Evolutionary conservation across 2,888 invertebrate species (phyloP).

Genomic region (Lasioglossum oenotherae): DNA sequence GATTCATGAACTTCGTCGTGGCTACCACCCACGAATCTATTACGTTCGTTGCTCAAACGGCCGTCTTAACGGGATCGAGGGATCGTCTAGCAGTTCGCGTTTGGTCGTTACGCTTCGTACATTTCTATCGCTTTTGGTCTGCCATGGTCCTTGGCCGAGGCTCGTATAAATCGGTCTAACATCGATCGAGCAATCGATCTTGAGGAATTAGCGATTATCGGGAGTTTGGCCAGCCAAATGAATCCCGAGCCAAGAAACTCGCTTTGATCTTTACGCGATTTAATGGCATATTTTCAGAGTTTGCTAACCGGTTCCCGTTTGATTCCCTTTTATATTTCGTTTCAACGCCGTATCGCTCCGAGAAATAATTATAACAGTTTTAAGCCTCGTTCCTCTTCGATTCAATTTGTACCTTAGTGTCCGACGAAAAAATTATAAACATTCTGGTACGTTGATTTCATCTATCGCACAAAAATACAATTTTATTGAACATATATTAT

Average conservation of each 20-base stretch:
- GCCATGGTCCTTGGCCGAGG: conserved; percentile 15
- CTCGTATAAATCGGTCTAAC: conserved; percentile 35
- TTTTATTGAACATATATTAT: neutral
- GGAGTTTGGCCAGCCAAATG: neutral
- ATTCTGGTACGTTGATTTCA: no score
- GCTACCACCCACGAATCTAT: conserved; percentile 44
- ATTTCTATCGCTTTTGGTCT: conserved; percentile 8
- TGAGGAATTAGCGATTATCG: conserved; percentile 28
- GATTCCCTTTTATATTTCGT: neutral
- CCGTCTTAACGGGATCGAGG: conserved; percentile 33
- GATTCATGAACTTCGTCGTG: conserved; percentile 49
- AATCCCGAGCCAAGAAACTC: conserved; percentile 20
- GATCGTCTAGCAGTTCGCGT: conserved; percentile 31
- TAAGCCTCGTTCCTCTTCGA: neutral
- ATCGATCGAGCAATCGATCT: conserved; percentile 50
- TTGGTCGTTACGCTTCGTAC: conserved; percentile 40
- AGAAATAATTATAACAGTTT: neutral
- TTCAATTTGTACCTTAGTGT: neutral
- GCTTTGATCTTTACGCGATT: neutral
- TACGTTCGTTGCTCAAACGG: conserved; percentile 35
- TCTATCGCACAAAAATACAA: neutral
- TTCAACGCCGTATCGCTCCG: no score
- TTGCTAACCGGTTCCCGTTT: neutral
- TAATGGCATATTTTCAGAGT: neutral
- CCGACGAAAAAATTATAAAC: neutral